A percentile compares a stretch with the other conserved stretches of the same genome.
These are phyloP conservation scores for Abrostola triplasia DNA, from an alignment of 2,888 invertebrate species.

Conservation along the genomic window DNA sequence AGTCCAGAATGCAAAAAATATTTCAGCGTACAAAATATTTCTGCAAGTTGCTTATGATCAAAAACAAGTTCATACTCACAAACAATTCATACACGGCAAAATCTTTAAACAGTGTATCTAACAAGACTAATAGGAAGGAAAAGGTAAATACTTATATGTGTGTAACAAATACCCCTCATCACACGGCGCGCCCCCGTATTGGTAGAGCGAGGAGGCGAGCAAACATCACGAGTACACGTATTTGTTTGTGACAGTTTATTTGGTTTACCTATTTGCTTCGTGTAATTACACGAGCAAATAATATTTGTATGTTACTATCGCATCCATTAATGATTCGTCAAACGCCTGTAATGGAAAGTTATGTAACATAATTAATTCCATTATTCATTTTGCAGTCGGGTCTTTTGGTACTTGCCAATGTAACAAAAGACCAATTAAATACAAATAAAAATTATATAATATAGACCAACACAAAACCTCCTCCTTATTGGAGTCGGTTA, in stretches of 20 bases:
- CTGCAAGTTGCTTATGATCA: too few relatives aligned
- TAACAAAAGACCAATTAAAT: not conserved
- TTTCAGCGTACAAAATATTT: too few relatives aligned
- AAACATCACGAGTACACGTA: constrained; percentile 25
- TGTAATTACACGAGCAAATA: constrained; percentile 41
- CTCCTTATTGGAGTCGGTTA: too few relatives aligned
- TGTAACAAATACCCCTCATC: not conserved
- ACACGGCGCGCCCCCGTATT: constrained; percentile 21
- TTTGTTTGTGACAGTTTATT: constrained; percentile 31
- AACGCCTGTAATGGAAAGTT: constrained; percentile 8
- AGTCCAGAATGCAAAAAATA: too few relatives aligned
- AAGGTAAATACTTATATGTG: not conserved
- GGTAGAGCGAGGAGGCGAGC: constrained; percentile 10
- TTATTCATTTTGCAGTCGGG: not conserved
- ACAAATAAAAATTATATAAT: too few relatives aligned
- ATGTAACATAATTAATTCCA: constrained; percentile 5
- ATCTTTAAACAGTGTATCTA: not conserved
- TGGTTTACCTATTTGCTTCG: constrained; percentile 29
- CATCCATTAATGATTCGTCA: constrained; percentile 32
- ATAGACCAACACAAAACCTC: too few relatives aligned
- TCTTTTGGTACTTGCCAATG: not conserved
- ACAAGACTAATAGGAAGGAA: constrained; percentile 1
- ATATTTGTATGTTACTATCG: constrained; percentile 24
- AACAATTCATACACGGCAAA: not conserved
- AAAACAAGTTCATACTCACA: too few relatives aligned